Evolutionary conservation across 1,140 invertebrate genomes (phyloP).

Genomic region (Oedothorax gibbosus): DNA sequence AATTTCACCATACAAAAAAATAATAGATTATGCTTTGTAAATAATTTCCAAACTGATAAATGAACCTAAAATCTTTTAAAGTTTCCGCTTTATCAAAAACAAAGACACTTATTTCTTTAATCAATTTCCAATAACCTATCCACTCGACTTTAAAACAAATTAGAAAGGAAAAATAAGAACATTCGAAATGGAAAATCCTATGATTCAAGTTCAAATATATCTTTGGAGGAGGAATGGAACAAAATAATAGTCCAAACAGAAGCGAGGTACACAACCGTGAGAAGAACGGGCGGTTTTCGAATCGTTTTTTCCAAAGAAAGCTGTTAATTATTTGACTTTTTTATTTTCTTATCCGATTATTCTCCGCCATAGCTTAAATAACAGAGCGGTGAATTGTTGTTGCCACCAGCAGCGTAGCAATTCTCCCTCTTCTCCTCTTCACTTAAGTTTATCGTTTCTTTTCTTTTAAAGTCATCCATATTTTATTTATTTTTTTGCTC

Average conservation of each 20-base stretch:
- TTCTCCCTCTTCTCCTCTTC: background rate
- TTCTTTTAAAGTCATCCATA: too few species aligned
- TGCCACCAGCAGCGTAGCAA: background rate
- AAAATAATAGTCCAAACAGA: background rate
- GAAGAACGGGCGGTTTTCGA: background rate
- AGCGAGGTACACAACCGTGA: background rate
- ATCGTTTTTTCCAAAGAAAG: background rate
- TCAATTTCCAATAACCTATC: background rate
- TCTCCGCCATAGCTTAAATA: background rate
- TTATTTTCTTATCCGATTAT: background rate
- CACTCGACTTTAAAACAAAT: background rate
- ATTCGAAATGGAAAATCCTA: too few species aligned
- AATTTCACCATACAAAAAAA: too few species aligned
- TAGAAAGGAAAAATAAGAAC: background rate
- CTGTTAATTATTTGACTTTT: constrained; percentile 4
- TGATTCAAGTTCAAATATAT: too few species aligned
- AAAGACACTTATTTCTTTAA: too few species aligned
- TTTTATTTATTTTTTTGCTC: background rate
- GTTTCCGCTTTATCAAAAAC: too few species aligned
- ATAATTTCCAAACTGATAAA: too few species aligned
- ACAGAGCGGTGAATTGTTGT: background rate
- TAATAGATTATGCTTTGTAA: too few species aligned
- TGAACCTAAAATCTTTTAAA: too few species aligned
- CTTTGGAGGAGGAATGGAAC: background rate
- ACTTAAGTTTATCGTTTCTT: background rate